Conservation (phyloP, 2,113 vertebrate species). For the Odobenus rosmarus region DNA sequence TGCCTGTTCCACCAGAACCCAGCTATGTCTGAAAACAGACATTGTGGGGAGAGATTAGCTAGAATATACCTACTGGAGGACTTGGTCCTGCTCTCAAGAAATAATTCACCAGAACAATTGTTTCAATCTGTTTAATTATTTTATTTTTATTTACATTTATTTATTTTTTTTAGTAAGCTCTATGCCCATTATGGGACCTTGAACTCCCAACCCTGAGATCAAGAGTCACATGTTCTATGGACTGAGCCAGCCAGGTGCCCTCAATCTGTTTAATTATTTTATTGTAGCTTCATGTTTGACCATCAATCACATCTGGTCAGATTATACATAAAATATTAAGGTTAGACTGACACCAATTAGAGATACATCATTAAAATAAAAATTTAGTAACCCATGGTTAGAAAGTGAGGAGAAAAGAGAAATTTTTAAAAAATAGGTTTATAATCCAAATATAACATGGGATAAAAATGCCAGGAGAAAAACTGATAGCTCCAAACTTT, state of each 20-base stretch:
- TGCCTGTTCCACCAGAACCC: not conserved
- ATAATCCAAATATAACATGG: slow-evolving; percentile 9
- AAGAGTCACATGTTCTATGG: not conserved
- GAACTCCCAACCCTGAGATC: not conserved
- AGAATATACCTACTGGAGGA: not conserved
- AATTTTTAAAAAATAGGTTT: slow-evolving; percentile 5
- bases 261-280: not conserved
- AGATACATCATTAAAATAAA: slow-evolving; percentile 48
- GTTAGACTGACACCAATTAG: not conserved
- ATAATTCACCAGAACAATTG: slow-evolving; percentile 17
- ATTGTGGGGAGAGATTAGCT: slow-evolving; percentile 7
- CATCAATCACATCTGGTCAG: not conserved
- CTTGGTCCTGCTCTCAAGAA: not conserved
- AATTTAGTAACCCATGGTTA: slow-evolving; percentile 28
- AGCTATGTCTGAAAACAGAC: not conserved
- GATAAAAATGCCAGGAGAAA: slow-evolving; percentile 56
- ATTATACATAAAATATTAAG: slow-evolving; percentile 47
- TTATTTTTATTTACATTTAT: not conserved
- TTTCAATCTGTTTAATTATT: not conserved
- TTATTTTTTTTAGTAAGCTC: not conserved
- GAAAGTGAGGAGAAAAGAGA: slow-evolving; percentile 30
- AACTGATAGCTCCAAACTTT: slow-evolving; percentile 29
- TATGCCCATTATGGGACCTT: not conserved
- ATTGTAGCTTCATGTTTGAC: not conserved
- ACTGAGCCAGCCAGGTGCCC: not conserved